These are phyloP conservation scores for Rousettus leschenaultii DNA, from an alignment of 2,113 vertebrate genomes.

Conservation along the genomic window DNA sequence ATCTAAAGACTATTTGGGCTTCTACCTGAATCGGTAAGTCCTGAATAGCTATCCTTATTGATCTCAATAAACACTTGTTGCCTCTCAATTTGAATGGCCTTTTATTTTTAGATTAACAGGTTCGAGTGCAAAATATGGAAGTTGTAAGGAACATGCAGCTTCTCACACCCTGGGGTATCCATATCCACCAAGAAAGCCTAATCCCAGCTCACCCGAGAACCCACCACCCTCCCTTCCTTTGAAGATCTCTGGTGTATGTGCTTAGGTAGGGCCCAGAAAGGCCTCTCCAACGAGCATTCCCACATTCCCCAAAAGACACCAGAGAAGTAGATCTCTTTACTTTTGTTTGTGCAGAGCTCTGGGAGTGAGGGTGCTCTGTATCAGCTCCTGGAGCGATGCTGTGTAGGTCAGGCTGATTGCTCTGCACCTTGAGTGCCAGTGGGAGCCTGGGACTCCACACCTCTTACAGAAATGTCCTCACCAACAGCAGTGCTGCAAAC, in stretches of 20 bases:
- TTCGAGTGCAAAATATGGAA: background rate
- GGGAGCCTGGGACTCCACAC: rapidly evolving
- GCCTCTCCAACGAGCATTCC: background rate
- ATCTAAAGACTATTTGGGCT: too few species aligned
- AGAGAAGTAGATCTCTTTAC: too few species aligned
- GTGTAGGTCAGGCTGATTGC: background rate
- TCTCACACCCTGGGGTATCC: background rate
- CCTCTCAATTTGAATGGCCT: too few species aligned
- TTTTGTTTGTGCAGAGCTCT: background rate
- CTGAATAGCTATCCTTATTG: too few species aligned
- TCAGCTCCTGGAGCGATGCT: background rate
- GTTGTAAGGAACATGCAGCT: too few species aligned
- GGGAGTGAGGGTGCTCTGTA: background rate
- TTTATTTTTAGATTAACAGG: background rate
- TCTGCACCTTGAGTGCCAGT: rapidly evolving
- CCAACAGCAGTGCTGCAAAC: rapidly evolving
- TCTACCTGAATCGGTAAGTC: too few species aligned
- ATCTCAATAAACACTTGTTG: too few species aligned
- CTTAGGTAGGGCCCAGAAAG: background rate
- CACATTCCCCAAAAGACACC: too few species aligned
- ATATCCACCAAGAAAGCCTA: rapidly evolving
- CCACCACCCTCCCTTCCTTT: rapidly evolving
- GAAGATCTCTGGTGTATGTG: too few species aligned
- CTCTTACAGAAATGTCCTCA: background rate
- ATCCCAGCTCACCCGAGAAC: background rate